phyloP scores from a whole-genome alignment of 2,113 vertebrate species.

The Amblyopsis rosae region DNA sequence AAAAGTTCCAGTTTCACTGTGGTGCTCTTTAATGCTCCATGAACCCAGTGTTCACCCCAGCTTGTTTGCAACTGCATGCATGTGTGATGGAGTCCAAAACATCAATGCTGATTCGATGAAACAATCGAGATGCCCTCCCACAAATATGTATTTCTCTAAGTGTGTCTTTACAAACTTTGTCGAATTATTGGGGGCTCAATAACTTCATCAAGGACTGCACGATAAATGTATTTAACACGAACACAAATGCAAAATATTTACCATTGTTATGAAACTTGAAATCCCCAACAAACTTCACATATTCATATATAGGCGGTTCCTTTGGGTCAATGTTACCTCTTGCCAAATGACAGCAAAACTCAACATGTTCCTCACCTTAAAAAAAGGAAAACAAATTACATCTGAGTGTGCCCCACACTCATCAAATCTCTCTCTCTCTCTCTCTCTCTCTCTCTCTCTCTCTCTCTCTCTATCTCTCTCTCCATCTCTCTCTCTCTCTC shows the following conservation, averaged over 20 bases:
- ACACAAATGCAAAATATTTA: constrained; percentile 68
- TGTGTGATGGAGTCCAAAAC: too few species aligned
- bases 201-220: neutral
- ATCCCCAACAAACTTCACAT: constrained; percentile 90
- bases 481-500: too few species aligned
- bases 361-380: constrained; percentile 83
- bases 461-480: too few species aligned
- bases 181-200: neutral
- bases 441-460: too few species aligned
- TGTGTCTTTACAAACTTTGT: neutral
- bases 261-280: constrained; percentile 88
- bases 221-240: neutral
- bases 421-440: too few species aligned
- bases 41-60: too few species aligned
- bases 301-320: constrained; percentile 82
- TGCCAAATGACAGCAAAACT: constrained; percentile 94
- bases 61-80: too few species aligned
- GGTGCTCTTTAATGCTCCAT: too few species aligned
- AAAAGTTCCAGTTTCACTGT: too few species aligned
- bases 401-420: neutral
- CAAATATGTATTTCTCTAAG: too few species aligned
- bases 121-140: too few species aligned
- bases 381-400: constrained; percentile 12
- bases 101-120: too few species aligned
- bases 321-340: constrained; percentile 81